Conservation (phyloP, 2,113 vertebrate species). For the Sciurus niger region DNA sequence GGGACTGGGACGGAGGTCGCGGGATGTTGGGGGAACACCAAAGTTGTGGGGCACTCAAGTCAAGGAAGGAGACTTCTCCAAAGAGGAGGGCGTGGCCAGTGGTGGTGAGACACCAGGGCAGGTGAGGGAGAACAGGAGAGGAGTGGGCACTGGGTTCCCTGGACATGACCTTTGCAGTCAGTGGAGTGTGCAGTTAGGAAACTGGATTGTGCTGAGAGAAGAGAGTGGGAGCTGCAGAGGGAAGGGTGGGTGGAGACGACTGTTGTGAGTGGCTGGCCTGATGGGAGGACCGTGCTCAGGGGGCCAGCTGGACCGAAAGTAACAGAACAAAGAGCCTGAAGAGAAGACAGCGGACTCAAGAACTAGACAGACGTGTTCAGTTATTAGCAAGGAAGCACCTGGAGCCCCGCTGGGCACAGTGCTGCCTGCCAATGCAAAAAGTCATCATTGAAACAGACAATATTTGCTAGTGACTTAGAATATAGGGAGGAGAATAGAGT, state of each 20-base stretch:
- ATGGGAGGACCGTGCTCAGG: neutral
- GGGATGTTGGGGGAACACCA: neutral
- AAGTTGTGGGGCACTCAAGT: no score
- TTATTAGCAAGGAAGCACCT: neutral
- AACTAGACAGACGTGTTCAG: neutral
- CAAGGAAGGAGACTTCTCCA: neutral
- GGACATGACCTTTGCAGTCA: neutral
- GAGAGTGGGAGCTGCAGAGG: neutral
- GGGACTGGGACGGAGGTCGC: fast-evolving
- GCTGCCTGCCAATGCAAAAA: neutral
- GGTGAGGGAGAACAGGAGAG: neutral
- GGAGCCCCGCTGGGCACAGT: fast-evolving
- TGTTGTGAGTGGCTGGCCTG: neutral
- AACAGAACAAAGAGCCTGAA: neutral
- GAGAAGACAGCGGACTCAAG: neutral
- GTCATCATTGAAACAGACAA: neutral
- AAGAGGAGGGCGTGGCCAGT: neutral
- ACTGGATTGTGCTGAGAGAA: neutral
- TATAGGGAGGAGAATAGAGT: neutral
- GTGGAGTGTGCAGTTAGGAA: neutral
- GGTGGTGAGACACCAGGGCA: neutral
- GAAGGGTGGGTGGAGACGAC: neutral
- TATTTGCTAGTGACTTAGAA: neutral
- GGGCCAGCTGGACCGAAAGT: neutral
- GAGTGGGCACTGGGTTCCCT: neutral